Base-by-base conservation (phyloP, 2,113 vertebrate genomes). In the Psilopsiagon aurifrons region DNA sequence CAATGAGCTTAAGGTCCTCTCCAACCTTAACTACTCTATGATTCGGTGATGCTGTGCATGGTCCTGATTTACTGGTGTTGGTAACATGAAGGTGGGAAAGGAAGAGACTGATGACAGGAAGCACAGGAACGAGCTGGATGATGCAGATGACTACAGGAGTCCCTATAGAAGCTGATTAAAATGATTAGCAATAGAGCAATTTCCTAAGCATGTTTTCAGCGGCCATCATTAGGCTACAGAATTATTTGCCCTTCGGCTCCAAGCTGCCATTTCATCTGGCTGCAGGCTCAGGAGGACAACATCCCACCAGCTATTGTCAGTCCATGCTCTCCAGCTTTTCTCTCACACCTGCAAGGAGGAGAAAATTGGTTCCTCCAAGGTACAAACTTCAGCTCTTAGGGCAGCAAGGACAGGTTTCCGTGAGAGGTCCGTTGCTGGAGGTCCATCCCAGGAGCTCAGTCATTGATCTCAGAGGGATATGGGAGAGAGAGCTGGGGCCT, bases 41-140 rank as follows among this genome's bases (percentile, higher is more conserved):
- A 23, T 23, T 59, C 33, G 23, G 33, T n/a, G 1, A 31, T 28
- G 47, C 64, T 71, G 13, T 8, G 47, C 7, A 2, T 0, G 3
- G 78, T 46, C 52, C 47, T 0, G 0, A 22, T 54, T 74, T 49
- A 76, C 33, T 0, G 0, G 4, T 7, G 29, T 5, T n/a, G 15
- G 31, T 18, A 5, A 29, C 49, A 23, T 3, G 33, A 64, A 73
- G 81, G 15, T 2, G 2, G 37, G 28, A 49, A 55, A 43, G 70
- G 55, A 85, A 23, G n/a, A 71, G 31, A 17, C 14, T 23, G 47
- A 43, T 10, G 33, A 18, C 39, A 86, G 67, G 33, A 27, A 91
- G 67, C 67, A 85, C 57, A 55, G 47, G 69, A 67, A 11, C 11
- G 22, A 86, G n/a, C 51, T 51, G 46, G 51, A 27, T 75, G 28